Percentiles rank a stretch among this genome's conserved stretches.
phyloP scores from a whole-genome alignment of 2,113 vertebrate species.

The Ivindomyrus marchei region DNA sequence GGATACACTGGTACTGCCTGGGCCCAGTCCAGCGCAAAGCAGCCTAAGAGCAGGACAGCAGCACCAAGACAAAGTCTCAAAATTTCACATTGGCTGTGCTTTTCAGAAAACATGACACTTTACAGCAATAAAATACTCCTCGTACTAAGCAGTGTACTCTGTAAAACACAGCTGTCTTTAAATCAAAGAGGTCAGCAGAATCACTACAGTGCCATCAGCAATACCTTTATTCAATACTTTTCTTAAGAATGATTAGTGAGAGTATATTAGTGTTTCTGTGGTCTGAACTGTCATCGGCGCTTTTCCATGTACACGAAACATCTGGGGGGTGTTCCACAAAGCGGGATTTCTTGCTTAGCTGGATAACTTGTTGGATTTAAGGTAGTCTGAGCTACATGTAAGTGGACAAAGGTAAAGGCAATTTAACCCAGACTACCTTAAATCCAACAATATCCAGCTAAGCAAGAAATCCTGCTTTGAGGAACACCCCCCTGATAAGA shows the following conservation, averaged over 20 bases:
- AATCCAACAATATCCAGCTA: too few species aligned
- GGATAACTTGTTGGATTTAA: too few species aligned
- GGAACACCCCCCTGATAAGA: background rate
- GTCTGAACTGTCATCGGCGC: background rate
- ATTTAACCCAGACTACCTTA: too few species aligned
- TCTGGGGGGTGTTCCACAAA: background rate
- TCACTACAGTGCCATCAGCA: background rate
- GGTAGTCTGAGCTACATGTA: too few species aligned
- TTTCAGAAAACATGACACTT: conserved; percentile 26
- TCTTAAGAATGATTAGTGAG: background rate
- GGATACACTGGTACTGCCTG: background rate
- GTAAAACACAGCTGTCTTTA: background rate
- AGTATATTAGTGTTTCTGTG: background rate
- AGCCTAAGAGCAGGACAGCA: background rate
- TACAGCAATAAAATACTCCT: conserved; percentile 29
- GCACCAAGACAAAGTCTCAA: background rate
- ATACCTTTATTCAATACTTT: background rate
- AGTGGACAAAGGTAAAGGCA: too few species aligned
- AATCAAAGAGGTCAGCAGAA: background rate
- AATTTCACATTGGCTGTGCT: background rate
- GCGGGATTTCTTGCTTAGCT: too few species aligned
- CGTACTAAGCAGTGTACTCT: background rate
- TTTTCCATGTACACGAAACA: background rate
- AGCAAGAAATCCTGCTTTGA: too few species aligned
- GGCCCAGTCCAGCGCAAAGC: background rate